Evolutionary conservation across 2,113 vertebrate genomes (phyloP).

Genomic region (Strix uralensis): DNA sequence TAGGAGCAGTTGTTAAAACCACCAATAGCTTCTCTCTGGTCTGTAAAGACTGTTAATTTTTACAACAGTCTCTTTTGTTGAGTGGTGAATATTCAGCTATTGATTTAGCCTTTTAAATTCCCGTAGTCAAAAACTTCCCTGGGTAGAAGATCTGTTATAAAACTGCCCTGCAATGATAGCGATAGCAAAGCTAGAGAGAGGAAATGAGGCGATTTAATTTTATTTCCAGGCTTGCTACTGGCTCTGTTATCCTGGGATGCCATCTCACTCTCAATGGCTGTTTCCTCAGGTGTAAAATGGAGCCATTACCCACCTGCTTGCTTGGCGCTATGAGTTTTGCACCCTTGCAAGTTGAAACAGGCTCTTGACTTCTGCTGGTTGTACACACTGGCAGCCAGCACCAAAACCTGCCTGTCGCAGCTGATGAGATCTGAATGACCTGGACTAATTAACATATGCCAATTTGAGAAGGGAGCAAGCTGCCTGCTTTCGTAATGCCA

Average conservation of each 20-base stretch:
- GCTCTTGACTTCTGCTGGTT: background rate
- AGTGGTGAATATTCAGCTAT: background rate
- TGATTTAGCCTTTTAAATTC: background rate
- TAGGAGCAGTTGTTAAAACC: background rate
- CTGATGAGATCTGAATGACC: background rate
- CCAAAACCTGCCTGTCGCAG: background rate
- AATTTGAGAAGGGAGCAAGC: background rate
- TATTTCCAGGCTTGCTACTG: background rate
- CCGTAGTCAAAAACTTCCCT: background rate
- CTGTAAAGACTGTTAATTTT: background rate
- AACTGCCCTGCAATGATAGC: background rate
- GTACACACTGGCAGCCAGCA: background rate
- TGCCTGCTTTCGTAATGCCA: background rate
- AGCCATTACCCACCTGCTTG: slow-evolving; percentile 16
- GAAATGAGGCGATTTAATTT: background rate
- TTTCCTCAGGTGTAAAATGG: slow-evolving; percentile 40
- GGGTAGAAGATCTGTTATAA: background rate
- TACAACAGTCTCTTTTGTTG: background rate
- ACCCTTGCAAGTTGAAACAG: background rate
- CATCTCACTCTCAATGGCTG: background rate
- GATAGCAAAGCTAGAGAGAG: background rate
- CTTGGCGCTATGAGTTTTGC: background rate
- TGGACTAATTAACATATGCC: background rate
- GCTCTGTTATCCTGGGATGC: background rate
- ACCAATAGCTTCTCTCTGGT: background rate